Percentiles rank a stretch among this genome's conserved stretches.
These are phyloP conservation scores for Chrysodeixis includens DNA, from an alignment of 2,888 invertebrate genomes.

Conservation along the genomic window DNA sequence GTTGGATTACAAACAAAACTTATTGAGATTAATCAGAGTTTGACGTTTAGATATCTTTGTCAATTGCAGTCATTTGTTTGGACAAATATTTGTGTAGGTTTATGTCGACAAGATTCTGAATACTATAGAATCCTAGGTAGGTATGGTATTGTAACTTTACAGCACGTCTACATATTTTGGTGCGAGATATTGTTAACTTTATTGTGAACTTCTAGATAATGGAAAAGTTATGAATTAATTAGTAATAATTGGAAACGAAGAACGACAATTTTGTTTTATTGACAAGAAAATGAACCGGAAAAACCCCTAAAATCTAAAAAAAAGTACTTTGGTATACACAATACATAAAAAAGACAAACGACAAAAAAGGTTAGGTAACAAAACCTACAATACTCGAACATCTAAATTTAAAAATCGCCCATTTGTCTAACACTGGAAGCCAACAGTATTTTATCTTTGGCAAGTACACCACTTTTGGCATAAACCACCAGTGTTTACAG, in stretches of 20 bases:
- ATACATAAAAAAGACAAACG: too few species aligned
- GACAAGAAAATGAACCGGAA: too few species aligned
- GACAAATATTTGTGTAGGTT: background rate
- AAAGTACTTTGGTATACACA: too few species aligned
- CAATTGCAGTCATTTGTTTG: background rate
- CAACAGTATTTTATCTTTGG: background rate
- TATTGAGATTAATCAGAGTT: background rate
- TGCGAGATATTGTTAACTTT: too few species aligned
- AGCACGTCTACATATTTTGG: too few species aligned
- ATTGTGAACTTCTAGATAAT: too few species aligned
- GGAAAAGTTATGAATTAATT: too few species aligned
- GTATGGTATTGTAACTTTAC: too few species aligned
- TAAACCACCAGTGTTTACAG: constrained; percentile 1
- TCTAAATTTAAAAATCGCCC: background rate
- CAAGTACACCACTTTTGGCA: constrained; percentile 3
- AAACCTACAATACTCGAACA: background rate
- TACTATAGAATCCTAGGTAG: too few species aligned
- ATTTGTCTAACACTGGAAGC: background rate
- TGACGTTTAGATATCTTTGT: background rate
- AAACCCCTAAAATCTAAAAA: too few species aligned
- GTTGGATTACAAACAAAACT: background rate
- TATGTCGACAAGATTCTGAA: background rate
- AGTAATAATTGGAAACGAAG: too few species aligned
- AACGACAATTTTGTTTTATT: too few species aligned
- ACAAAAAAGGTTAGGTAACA: background rate